Percentiles rank a stretch among this genome's conserved stretches.
Conservation (phyloP, 2,113 vertebrate species). For the Isichthys henryi region DNA sequence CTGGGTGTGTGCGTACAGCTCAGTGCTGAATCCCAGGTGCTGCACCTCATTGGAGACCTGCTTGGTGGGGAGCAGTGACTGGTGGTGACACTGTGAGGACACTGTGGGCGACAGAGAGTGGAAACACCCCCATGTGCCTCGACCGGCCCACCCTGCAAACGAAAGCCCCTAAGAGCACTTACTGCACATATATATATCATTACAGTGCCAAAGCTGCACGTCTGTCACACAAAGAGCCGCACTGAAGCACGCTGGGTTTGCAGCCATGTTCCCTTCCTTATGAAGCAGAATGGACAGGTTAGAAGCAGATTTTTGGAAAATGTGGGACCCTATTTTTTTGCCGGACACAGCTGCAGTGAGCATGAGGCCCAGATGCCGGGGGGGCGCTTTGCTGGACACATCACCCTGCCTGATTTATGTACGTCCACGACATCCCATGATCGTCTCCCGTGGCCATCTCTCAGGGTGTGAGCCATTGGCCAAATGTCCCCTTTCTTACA, state of each 20-base stretch:
- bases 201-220: neutral
- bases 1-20: neutral
- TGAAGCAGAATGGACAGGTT: neutral
- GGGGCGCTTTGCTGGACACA: neutral
- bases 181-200: constrained; percentile 38
- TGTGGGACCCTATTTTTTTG: neutral
- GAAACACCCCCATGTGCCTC: neutral
- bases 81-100: neutral
- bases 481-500: neutral
- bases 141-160: neutral
- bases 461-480: neutral
- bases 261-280: neutral
- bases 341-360: neutral
- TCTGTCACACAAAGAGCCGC: neutral
- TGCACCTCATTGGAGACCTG: neutral
- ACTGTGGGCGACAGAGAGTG: neutral
- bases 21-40: neutral
- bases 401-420: neutral
- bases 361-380: neutral
- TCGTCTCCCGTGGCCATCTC: neutral
- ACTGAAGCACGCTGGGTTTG: neutral
- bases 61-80: neutral
- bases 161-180: constrained; percentile 55
- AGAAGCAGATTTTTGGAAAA: constrained; percentile 3
- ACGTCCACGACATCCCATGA: neutral